These are phyloP conservation scores for Ranitomeya imitator DNA, from an alignment of 2,113 vertebrate species.

Conservation along the genomic window DNA sequence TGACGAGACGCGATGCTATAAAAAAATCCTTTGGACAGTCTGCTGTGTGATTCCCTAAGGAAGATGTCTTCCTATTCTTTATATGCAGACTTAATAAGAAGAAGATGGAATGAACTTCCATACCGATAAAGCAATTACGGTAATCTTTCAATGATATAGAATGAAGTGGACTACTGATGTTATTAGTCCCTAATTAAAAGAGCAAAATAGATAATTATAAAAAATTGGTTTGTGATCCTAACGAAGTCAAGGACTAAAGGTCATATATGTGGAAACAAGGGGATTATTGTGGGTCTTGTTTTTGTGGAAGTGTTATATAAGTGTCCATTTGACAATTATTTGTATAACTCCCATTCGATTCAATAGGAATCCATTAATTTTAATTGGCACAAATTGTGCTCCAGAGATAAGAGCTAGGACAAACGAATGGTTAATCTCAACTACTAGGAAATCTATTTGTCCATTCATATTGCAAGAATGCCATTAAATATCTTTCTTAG, in stretches of 20 bases:
- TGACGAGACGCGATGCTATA: conserved; percentile 34
- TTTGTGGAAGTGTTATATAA: neutral
- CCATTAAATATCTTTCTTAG: too few species aligned
- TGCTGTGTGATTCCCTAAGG: conserved; percentile 33
- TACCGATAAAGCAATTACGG: neutral
- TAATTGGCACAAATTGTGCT: neutral
- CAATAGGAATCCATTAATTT: neutral
- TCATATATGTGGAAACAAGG: neutral
- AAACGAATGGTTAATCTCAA: neutral
- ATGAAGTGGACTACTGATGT: neutral
- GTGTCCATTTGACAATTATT: too few species aligned
- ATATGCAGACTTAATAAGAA: conserved; percentile 17
- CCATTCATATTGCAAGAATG: too few species aligned
- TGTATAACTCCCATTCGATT: neutral
- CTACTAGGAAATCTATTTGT: neutral
- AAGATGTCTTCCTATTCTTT: conserved; percentile 1
- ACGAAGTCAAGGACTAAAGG: neutral
- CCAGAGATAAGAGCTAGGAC: neutral
- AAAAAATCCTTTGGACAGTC: conserved; percentile 38
- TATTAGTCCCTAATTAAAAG: neutral
- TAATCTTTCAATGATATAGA: neutral
- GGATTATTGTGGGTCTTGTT: neutral
- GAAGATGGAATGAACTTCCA: neutral
- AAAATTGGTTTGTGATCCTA: neutral
- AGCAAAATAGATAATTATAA: neutral